Percentiles rank a stretch among this genome's conserved stretches.
These are phyloP conservation scores for Pyralis farinalis DNA, from an alignment of 2,888 invertebrate species.

Conservation along the genomic window DNA sequence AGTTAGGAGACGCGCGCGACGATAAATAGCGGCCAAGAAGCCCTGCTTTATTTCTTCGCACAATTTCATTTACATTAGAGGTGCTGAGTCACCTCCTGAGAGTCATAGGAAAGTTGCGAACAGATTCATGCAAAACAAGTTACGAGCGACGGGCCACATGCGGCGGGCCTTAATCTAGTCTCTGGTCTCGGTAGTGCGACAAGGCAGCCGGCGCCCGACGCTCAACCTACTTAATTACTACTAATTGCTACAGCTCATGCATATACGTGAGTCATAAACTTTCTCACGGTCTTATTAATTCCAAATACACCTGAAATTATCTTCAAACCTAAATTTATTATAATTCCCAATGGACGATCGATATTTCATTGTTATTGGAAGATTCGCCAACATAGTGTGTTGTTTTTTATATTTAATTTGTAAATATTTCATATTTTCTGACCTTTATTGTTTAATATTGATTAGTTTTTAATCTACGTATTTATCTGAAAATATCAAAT, in stretches of 20 bases:
- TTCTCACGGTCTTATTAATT: conserved; percentile 56
- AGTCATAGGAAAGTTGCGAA: conserved; percentile 68
- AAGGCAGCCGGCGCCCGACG: conserved; percentile 42
- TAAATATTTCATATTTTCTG: too few relatives aligned
- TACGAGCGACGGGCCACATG: conserved; percentile 58
- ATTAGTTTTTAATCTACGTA: too few relatives aligned
- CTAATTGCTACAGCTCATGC: conserved; percentile 71
- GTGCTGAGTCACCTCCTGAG: conserved; percentile 67
- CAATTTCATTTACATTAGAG: conserved; percentile 79
- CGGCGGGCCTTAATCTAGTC: conserved; percentile 63
- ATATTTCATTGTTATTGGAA: too few relatives aligned
- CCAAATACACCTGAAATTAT: conserved; percentile 32
- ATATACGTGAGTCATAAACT: conserved; percentile 65
- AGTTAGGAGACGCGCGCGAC: conserved; percentile 71
- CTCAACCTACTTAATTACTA: conserved; percentile 72
- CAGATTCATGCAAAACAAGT: conserved; percentile 75
- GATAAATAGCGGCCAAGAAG: conserved; percentile 73
- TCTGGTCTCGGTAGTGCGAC: conserved; percentile 39
- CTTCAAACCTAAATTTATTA: conserved; percentile 12
- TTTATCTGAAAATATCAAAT: background rate
- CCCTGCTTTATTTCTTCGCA: conserved; percentile 75
- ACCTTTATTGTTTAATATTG: too few relatives aligned
- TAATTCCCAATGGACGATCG: too few relatives aligned
- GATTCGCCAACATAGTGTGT: too few relatives aligned
- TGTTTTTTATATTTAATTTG: too few relatives aligned